phyloP scores from a whole-genome alignment of 2,113 vertebrate species.

The Pontoporia blainvillei region DNA sequence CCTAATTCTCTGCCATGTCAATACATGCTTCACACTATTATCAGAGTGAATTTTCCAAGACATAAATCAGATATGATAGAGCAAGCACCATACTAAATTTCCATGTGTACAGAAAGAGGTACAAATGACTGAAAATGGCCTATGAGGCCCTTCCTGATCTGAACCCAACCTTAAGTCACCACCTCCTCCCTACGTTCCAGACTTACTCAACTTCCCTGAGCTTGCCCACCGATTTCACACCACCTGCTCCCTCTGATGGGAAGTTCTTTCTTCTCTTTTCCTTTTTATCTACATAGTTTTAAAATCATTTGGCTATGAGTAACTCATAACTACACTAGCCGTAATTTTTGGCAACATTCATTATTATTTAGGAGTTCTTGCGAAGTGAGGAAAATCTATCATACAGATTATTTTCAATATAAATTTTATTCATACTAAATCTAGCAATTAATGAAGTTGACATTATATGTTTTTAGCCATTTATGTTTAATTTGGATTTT shows the following conservation, averaged over 20 bases:
- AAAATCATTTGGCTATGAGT: not conserved
- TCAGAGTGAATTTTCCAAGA: not conserved
- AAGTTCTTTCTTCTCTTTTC: not conserved
- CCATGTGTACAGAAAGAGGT: not conserved
- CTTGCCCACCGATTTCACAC: not conserved
- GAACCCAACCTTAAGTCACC: not conserved
- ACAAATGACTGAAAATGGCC: not conserved
- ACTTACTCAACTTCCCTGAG: not conserved
- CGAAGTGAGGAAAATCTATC: not conserved
- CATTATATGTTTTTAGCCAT: not conserved
- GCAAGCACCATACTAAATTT: not conserved
- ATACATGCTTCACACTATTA: not conserved
- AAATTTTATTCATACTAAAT: not conserved
- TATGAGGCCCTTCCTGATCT: not conserved
- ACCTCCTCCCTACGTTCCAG: not conserved
- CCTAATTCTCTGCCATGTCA: not conserved
- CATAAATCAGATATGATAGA: not conserved
- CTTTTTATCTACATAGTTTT: not conserved
- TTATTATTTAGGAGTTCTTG: not conserved
- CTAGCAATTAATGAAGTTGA: not conserved
- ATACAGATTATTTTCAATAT: not conserved
- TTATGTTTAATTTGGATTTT: not conserved
- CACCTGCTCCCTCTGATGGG: not conserved
- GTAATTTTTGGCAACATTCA: not conserved
- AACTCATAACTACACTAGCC: not conserved